Conservation (phyloP, 35 echinoderm and acorn worm species). For the Apostichopus japonicus region DNA sequence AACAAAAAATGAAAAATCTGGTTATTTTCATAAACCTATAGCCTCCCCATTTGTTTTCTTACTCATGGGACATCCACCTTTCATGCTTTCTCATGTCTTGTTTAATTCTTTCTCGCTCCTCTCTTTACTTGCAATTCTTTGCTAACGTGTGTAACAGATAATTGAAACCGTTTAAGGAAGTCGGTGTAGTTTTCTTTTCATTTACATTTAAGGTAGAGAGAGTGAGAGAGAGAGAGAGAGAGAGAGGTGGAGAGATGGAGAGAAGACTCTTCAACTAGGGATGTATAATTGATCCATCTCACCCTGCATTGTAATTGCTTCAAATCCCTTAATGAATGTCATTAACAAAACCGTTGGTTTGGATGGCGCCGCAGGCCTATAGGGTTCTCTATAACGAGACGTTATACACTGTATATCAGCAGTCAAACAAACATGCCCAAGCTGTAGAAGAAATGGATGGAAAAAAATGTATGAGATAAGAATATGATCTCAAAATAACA, state of each 20-base stretch:
- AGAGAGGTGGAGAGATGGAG: neutral
- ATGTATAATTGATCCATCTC: neutral
- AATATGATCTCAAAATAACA: too few species aligned
- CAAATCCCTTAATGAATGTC: conserved; percentile 47
- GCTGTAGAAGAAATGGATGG: too few species aligned
- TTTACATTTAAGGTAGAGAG: neutral
- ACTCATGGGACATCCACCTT: neutral
- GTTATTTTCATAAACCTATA: neutral
- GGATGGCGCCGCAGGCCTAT: neutral
- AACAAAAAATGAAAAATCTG: neutral
- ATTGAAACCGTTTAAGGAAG: neutral
- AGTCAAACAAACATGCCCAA: too few species aligned
- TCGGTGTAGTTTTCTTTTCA: neutral
- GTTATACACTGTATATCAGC: too few species aligned
- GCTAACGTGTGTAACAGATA: neutral
- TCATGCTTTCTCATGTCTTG: neutral
- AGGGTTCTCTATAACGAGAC: too few species aligned
- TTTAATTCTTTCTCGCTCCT: neutral
- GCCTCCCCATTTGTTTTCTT: too few species aligned
- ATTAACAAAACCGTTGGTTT: conserved; percentile 17
- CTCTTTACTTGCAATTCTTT: neutral
- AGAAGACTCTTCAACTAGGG: neutral
- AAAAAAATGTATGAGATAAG: too few species aligned
- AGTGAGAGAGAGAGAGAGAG: neutral
- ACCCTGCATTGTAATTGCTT: conserved; percentile 14